Evolutionary conservation across 2,113 vertebrate genomes (phyloP).

Genomic region (Paratilapia polleni): DNA sequence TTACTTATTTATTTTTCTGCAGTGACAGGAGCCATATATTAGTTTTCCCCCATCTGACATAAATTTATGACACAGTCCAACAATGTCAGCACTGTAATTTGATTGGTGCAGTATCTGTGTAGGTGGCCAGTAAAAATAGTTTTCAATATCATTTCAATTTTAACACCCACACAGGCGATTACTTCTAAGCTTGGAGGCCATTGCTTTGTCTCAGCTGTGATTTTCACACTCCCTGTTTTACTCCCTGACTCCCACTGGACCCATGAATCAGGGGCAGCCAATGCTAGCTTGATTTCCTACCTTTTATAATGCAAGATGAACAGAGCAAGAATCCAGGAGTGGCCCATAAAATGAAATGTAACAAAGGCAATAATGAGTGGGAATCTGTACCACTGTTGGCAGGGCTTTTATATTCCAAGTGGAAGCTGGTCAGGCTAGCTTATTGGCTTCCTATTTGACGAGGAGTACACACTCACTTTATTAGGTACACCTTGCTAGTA

Average conservation of each 20-base stretch:
- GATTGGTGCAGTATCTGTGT: background rate
- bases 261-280: background rate
- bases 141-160: slow-evolving; percentile 7
- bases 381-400: background rate
- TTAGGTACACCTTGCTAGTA: background rate
- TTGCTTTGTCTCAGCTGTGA: background rate
- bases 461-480: background rate
- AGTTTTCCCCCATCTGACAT: background rate
- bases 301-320: background rate
- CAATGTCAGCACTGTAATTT: slow-evolving; percentile 4
- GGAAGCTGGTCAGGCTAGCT: background rate
- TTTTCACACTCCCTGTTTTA: background rate
- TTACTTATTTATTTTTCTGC: background rate
- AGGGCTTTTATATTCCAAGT: background rate
- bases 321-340: background rate
- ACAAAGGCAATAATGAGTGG: background rate
- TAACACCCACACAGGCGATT: background rate
- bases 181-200: background rate
- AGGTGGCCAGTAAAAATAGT: slow-evolving; percentile 17
- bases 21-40: background rate
- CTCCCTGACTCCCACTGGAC: background rate
- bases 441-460: background rate
- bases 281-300: background rate
- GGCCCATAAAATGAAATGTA: background rate
- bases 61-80: slow-evolving; percentile 6